phyloP scores from a whole-genome alignment of 2,113 vertebrate genomes.

The Microtus richardsoni region DNA sequence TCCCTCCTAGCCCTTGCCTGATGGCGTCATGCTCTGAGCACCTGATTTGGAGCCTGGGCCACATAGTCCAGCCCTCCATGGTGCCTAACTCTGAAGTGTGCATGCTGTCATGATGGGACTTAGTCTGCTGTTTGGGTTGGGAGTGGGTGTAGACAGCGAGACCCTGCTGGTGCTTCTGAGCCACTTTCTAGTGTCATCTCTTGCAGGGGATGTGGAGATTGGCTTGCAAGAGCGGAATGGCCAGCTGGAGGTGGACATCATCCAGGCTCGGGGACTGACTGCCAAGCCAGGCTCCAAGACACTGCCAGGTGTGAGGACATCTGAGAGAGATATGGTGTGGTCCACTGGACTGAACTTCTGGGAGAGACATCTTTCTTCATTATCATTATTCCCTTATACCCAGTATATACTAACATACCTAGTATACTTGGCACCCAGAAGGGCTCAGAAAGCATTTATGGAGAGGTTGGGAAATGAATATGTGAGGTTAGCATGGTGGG shows the following conservation, averaged over 20 bases:
- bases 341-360: background rate
- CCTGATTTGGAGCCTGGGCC: background rate
- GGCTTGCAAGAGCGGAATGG: slow-evolving; percentile 96
- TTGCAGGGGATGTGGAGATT: slow-evolving; percentile 96
- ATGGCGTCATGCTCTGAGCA: background rate
- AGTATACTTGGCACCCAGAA: background rate
- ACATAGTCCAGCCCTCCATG: background rate
- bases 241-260: slow-evolving; percentile 97
- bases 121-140: background rate
- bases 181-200: background rate
- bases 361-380: background rate
- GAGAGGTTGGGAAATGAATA: background rate
- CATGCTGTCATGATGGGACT: accelerated
- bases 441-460: background rate
- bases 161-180: background rate
- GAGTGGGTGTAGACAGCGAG: background rate
- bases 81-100: background rate
- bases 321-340: background rate
- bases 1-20: background rate
- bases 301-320: slow-evolving; percentile 91
- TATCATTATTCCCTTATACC: background rate
- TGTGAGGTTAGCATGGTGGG: background rate
- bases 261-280: slow-evolving; percentile 97
- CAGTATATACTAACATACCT: background rate
- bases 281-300: slow-evolving; percentile 97